Conservation (phyloP, 2,113 vertebrate species). For the Indicator maculatus region DNA sequence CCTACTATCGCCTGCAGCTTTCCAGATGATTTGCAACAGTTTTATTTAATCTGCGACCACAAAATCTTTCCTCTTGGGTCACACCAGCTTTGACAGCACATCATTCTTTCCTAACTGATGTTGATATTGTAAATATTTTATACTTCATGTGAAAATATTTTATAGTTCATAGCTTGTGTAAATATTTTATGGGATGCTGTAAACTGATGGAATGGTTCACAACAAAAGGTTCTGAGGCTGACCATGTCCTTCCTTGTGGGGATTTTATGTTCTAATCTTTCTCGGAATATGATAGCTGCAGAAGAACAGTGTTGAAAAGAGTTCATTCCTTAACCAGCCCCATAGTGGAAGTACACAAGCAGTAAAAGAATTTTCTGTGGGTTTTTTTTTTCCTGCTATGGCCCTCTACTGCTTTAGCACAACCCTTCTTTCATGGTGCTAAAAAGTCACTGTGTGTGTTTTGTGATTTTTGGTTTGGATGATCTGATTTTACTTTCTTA, state of each 20-base stretch:
- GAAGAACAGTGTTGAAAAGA: background rate
- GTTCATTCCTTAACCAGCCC: background rate
- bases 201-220: slow-evolving; percentile 63
- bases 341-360: background rate
- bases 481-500: background rate
- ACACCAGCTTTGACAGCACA: slow-evolving; percentile 46
- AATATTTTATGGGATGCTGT: slow-evolving; percentile 70
- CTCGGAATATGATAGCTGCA: slow-evolving; percentile 22
- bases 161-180: slow-evolving; percentile 69
- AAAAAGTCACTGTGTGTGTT: background rate
- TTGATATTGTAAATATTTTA: slow-evolving; percentile 68
- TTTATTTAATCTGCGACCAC: slow-evolving; percentile 67
- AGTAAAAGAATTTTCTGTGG: background rate
- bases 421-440: background rate
- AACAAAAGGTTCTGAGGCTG: slow-evolving; percentile 50
- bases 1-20: slow-evolving; percentile 58
- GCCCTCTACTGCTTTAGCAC: background rate
- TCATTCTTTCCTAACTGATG: slow-evolving; percentile 66
- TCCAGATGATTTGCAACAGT: slow-evolving; percentile 66
- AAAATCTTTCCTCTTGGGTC: slow-evolving; percentile 53
- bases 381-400: background rate
- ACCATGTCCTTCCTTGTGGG: slow-evolving; percentile 12
- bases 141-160: slow-evolving; percentile 71
- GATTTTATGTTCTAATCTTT: slow-evolving; percentile 30
- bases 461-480: background rate